Evolutionary conservation across 2,888 invertebrate genomes (phyloP).

Genomic region (Acleris sparsana): DNA sequence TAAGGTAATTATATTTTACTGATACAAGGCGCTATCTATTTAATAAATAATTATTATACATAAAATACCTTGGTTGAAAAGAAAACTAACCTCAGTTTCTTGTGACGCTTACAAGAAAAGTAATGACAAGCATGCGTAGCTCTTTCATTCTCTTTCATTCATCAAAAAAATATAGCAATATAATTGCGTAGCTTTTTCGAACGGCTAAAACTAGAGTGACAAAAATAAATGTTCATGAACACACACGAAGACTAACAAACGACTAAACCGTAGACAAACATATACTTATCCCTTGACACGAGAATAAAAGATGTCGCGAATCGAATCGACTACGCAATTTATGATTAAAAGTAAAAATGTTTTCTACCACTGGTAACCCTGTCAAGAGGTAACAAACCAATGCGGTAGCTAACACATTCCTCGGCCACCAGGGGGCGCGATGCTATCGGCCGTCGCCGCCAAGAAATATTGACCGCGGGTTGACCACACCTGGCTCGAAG

Average conservation of each 20-base stretch:
- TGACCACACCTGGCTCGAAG: conserved; percentile 34
- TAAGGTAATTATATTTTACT: not conserved
- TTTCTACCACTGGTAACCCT: conserved; percentile 28
- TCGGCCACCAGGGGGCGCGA: conserved; percentile 53
- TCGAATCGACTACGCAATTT: not conserved
- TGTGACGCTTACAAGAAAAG: no score
- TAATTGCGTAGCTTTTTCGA: no score
- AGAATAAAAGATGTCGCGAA: not conserved
- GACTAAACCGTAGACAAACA: no score
- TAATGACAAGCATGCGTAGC: no score
- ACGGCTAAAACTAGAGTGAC: no score
- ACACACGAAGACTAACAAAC: no score
- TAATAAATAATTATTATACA: not conserved
- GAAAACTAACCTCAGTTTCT: no score
- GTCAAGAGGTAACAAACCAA: conserved; percentile 23
- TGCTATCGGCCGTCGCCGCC: conserved; percentile 57
- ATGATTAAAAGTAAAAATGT: not conserved
- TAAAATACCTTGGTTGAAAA: no score
- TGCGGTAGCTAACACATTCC: conserved; percentile 36
- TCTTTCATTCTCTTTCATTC: no score
- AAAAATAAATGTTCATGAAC: no score
- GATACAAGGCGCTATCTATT: not conserved
- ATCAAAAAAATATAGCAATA: no score
- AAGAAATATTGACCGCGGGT: conserved; percentile 51
- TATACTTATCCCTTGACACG: no score